phyloP scores from a whole-genome alignment of 2,113 vertebrate species.

The Antechinus stuartii region DNA sequence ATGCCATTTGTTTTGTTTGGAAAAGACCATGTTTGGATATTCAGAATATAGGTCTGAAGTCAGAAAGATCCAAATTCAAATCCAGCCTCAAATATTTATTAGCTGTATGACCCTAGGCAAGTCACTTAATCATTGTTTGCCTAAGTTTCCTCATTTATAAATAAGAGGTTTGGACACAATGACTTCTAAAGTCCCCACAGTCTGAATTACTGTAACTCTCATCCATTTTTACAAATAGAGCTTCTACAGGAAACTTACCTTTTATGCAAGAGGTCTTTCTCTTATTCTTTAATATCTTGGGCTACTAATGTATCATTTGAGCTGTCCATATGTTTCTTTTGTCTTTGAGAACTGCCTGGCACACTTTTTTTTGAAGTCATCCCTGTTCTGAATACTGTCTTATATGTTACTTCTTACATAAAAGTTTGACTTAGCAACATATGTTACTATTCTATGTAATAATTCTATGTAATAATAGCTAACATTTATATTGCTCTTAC shows the following conservation, averaged over 20 bases:
- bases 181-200: neutral
- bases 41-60: neutral
- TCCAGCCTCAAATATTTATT: neutral
- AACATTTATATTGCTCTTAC: neutral
- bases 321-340: neutral
- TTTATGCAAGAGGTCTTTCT: neutral
- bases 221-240: neutral
- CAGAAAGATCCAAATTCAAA: neutral
- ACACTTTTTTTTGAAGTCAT: neutral
- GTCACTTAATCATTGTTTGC: neutral
- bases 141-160: neutral
- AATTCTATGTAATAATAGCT: neutral
- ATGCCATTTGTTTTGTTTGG: neutral
- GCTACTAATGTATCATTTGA: neutral
- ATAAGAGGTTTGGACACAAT: neutral
- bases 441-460: neutral
- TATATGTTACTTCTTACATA: neutral
- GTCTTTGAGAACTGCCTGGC: neutral
- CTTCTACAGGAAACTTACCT: neutral
- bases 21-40: neutral
- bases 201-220: neutral
- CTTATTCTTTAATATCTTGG: neutral
- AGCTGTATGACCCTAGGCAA: neutral
- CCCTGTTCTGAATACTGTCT: neutral
- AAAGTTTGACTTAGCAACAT: neutral